Conservation (phyloP, 1,140 invertebrate species). For the Apocrypta bakeri region DNA sequence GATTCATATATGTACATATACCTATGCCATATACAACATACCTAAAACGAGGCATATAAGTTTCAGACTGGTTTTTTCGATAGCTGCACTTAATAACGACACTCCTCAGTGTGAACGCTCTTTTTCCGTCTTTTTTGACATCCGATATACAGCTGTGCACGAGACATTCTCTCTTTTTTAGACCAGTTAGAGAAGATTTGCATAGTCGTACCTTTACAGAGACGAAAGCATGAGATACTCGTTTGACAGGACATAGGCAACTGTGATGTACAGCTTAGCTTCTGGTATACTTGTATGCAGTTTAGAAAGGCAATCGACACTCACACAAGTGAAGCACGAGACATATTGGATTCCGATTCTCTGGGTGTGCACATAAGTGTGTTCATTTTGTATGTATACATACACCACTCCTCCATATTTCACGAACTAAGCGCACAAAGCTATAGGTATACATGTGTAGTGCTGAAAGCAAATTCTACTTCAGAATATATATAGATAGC, state of each 20-base stretch:
- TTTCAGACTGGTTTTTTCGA: too few relatives aligned
- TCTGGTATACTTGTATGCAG: not conserved
- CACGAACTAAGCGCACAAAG: too few relatives aligned
- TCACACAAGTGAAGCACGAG: not conserved
- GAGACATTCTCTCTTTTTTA: not conserved
- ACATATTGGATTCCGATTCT: not conserved
- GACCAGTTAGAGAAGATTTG: too few relatives aligned
- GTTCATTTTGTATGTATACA: not conserved
- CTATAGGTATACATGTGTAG: too few relatives aligned
- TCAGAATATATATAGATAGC: not conserved
- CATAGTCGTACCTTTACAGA: too few relatives aligned
- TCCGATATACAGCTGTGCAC: too few relatives aligned
- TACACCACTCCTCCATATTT: too few relatives aligned
- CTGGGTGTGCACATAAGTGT: too few relatives aligned
- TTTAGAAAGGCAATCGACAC: not conserved
- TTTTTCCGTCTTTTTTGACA: not conserved
- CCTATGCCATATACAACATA: not conserved
- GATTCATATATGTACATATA: not conserved
- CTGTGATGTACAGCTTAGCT: not conserved
- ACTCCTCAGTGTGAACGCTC: not conserved
- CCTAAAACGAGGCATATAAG: too few relatives aligned
- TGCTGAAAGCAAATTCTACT: not conserved
- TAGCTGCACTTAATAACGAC: constrained; percentile 13
- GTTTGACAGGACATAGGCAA: not conserved
- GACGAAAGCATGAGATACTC: not conserved